A percentile compares a stretch with the other conserved stretches of the same genome.
phyloP scores from a whole-genome alignment of 2,113 vertebrate species.

The Anthoscopus minutus region DNA sequence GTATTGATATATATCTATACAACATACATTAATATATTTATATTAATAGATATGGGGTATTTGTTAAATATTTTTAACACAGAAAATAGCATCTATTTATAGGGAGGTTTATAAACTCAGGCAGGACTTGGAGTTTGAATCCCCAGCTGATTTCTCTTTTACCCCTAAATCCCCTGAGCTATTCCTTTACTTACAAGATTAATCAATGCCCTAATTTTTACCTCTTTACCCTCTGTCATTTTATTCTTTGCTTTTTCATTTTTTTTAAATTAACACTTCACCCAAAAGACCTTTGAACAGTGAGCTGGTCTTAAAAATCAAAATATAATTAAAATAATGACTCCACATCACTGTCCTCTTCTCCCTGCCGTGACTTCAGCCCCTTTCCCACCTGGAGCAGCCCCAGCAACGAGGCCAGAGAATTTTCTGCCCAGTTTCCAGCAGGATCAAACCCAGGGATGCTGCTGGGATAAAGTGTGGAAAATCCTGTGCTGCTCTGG shows the following conservation, averaged over 20 bases:
- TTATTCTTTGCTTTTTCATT: background rate
- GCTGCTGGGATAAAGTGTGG: background rate
- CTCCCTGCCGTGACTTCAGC: background rate
- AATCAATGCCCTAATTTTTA: background rate
- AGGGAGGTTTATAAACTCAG: background rate
- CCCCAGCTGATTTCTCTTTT: background rate
- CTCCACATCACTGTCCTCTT: background rate
- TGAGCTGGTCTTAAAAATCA: background rate
- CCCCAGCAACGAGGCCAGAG: rapidly evolving
- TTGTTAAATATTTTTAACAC: background rate
- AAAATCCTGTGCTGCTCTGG: background rate
- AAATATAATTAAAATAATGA: background rate
- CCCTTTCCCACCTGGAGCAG: background rate
- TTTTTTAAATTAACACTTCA: background rate
- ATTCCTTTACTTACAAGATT: background rate
- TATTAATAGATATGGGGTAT: background rate
- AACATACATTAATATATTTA: background rate
- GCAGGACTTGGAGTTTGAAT: background rate
- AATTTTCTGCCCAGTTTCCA: rapidly evolving
- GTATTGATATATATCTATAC: background rate
- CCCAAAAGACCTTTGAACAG: background rate
- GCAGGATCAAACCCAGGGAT: background rate
- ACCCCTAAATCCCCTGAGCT: background rate
- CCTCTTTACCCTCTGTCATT: background rate
- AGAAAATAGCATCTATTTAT: background rate